Evolutionary conservation across 2,888 invertebrate genomes (phyloP), one percentile per base, ranked within the genome.

Genomic region (Gastrophysa polygoni): DNA sequence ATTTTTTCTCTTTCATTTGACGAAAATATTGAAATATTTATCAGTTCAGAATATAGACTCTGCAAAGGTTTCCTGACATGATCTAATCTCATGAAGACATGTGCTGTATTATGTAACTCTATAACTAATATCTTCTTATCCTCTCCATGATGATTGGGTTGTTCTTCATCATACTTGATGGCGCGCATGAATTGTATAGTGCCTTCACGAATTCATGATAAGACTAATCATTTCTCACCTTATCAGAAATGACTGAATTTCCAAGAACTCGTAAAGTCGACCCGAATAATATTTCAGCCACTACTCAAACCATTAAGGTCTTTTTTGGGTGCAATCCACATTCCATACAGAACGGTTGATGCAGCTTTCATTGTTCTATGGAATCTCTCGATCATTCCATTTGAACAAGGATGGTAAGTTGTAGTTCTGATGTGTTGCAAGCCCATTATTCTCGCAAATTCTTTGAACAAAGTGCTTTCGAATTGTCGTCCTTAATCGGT

Each of bases 401-500:
- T 32, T 10, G 29, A 32, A 2, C 10, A 2, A 8, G 29, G 29
- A 10, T 32, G 29, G 29, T 32, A 24, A 24, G 50, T 24, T 29
- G 50, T 50, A 3, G 50, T 50, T 32, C 50, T 28, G 1, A 2
- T 16, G n/a, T 28, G 48, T 7, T 16, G 11, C 3, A 49, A 48
- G 21, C 20, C 21, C 14, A 28, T 48, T 7, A 48, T 20, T 21
- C 21, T 48, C 1, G 32, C 6, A 50, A 73, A 67, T 11, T 60
- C 67, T 16, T 51, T 49, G 59, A 76, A 77, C 6, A 78, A 56
- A 0, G 49, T 18, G 0, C 72, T 68, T 48, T 77, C 75, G 57
- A 80, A 80, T 57, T 78, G 79, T 2, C 71, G 50, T 0, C 78
- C 79, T 63, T 73, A 72, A 57, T 78, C 77, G 6, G 75, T 76